phyloP scores from a whole-genome alignment of 2,888 invertebrate species.

The Yponomeuta malinellus region DNA sequence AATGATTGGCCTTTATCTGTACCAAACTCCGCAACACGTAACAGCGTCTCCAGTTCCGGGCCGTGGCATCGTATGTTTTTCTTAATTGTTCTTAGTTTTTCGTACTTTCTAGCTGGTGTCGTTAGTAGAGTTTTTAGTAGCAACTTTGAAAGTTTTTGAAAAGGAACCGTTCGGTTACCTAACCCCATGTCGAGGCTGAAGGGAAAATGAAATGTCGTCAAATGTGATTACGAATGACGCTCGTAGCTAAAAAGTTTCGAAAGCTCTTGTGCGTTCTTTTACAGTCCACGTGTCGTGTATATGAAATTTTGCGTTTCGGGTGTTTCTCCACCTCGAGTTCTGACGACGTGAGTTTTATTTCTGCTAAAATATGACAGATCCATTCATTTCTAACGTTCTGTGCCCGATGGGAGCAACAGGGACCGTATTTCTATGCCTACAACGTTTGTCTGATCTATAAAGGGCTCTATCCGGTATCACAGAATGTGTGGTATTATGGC shows the following conservation, averaged over 20 bases:
- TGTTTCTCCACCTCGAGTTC: neutral
- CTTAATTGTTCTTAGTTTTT: conserved; percentile 15
- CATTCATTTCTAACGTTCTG: too few species aligned
- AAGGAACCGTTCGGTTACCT: conserved; percentile 6
- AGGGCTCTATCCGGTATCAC: too few species aligned
- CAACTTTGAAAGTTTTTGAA: conserved; percentile 16
- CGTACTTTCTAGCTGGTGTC: conserved; percentile 16
- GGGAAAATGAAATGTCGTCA: conserved; percentile 3
- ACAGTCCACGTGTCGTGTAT: neutral
- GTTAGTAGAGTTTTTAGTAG: conserved; percentile 10
- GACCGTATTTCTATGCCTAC: too few species aligned
- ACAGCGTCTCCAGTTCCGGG: conserved; percentile 6
- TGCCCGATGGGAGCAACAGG: too few species aligned
- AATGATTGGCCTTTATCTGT: neutral
- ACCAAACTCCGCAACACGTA: neutral
- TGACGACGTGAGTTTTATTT: too few species aligned
- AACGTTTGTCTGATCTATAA: too few species aligned
- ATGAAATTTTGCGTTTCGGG: neutral
- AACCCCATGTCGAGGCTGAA: conserved; percentile 1
- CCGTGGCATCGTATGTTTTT: neutral
- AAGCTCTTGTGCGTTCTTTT: neutral
- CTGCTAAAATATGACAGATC: too few species aligned
- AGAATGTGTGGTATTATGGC: too few species aligned
- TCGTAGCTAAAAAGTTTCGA: neutral
- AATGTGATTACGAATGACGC: conserved; percentile 6